Evolutionary conservation across 2,888 invertebrate genomes (phyloP).

Genomic region (Gerris lacustris): DNA sequence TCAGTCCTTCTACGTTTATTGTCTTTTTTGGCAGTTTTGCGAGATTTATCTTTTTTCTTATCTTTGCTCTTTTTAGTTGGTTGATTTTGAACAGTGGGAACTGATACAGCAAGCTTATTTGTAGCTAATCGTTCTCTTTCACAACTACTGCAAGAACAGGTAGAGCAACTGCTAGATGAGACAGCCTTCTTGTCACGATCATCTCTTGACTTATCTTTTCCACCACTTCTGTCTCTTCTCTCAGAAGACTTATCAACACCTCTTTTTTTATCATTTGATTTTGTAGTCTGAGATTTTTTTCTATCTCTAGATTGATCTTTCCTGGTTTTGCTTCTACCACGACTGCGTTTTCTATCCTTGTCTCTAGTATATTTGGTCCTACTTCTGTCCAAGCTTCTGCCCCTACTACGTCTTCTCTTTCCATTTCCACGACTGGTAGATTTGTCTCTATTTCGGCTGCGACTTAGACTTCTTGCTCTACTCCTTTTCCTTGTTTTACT

Average conservation of each 20-base stretch:
- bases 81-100: slow-evolving; percentile 44
- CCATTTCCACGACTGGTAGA: slow-evolving; percentile 29
- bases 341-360: slow-evolving; percentile 16
- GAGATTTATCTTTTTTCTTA: slow-evolving; percentile 38
- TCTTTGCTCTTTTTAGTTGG: slow-evolving; percentile 37
- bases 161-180: slow-evolving; percentile 39
- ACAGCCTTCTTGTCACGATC: slow-evolving; percentile 13
- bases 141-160: slow-evolving; percentile 35
- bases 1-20: slow-evolving; percentile 37
- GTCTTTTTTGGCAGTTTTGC: slow-evolving; percentile 34
- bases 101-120: slow-evolving; percentile 47
- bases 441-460: slow-evolving; percentile 36
- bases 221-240: slow-evolving; percentile 20
- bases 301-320: not conserved
- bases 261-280: slow-evolving; percentile 30
- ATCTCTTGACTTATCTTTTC: slow-evolving; percentile 14
- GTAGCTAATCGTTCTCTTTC: slow-evolving; percentile 31
- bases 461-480: slow-evolving; percentile 37
- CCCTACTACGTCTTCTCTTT: slow-evolving; percentile 32
- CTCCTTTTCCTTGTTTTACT: slow-evolving; percentile 33
- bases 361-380: slow-evolving; percentile 20
- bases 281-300: slow-evolving; percentile 32
- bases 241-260: slow-evolving; percentile 30
- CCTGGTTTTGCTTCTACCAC: slow-evolving; percentile 10
- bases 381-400: slow-evolving; percentile 32